Percentiles rank a stretch among this genome's conserved stretches.
These are phyloP conservation scores for Noctua comes DNA, from an alignment of 2,888 invertebrate genomes.

Conservation along the genomic window DNA sequence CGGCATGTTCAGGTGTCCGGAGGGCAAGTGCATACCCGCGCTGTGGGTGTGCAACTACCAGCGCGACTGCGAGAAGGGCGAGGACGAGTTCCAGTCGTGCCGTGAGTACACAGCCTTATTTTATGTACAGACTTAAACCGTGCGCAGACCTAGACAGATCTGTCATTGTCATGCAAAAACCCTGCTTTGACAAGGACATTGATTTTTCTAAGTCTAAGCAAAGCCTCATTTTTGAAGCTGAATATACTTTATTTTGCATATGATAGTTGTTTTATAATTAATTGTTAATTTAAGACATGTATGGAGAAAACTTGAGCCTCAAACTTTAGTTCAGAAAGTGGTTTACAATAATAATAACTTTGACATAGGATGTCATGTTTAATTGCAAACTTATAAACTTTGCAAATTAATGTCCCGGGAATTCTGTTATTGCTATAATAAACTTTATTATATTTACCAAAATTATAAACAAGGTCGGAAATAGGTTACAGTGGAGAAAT, in stretches of 20 bases:
- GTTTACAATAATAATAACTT: conserved; percentile 35
- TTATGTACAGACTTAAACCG: background rate
- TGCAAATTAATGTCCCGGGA: conserved; percentile 7
- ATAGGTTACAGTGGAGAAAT: background rate
- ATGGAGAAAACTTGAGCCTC: conserved; percentile 10
- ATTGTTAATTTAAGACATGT: conserved; percentile 16
- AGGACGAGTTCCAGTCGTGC: conserved; percentile 97
- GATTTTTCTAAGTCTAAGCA: no score
- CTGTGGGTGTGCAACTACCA: conserved; percentile 98
- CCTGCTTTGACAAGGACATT: background rate
- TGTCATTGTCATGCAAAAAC: background rate
- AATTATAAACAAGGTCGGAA: background rate
- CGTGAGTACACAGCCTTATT: conserved; percentile 92
- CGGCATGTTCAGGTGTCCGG: conserved; percentile 95
- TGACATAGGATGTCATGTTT: conserved; percentile 16
- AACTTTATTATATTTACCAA: background rate
- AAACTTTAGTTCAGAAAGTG: background rate
- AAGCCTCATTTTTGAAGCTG: background rate
- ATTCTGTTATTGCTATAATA: background rate
- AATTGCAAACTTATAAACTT: conserved; percentile 31
- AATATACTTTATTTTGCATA: no score
- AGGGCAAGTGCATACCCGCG: conserved; percentile 96
- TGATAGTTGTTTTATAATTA: background rate
- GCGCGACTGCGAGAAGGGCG: conserved; percentile 97
- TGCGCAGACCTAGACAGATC: background rate